Evolutionary conservation across 2,113 vertebrate species (phyloP).

Genomic region (Gorilla gorilla): DNA sequence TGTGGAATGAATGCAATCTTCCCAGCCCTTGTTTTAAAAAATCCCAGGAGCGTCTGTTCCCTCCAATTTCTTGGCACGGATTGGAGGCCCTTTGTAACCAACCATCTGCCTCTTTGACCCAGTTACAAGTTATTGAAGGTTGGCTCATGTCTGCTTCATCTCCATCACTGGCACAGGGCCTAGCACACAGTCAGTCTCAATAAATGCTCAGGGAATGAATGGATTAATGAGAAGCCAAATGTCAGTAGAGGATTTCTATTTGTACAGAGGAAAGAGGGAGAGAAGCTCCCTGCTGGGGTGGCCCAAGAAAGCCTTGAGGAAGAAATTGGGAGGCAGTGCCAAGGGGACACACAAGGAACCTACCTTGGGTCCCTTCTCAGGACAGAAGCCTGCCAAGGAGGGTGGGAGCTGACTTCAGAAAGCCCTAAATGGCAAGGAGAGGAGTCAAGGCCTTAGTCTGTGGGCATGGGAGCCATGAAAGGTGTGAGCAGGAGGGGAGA

Average conservation of each 20-base stretch:
- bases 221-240: constrained; percentile 43
- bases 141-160: not conserved
- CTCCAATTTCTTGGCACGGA: not conserved
- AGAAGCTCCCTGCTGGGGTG: constrained; percentile 2
- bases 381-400: not conserved
- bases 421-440: not conserved
- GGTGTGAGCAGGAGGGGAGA: not conserved
- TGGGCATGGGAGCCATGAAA: not conserved
- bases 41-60: not conserved
- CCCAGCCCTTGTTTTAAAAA: not conserved
- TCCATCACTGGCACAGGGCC: not conserved
- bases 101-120: not conserved
- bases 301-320: not conserved
- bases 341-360: not conserved
- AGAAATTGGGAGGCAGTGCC: not conserved
- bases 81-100: not conserved
- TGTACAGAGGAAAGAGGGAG: constrained; percentile 34
- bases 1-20: not conserved
- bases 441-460: not conserved
- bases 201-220: constrained; percentile 15
- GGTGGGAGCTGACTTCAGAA: not conserved
- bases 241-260: constrained; percentile 10
- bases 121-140: not conserved
- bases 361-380: not conserved
- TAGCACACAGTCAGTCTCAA: not conserved